Base-by-base conservation (phyloP, 2,888 invertebrate species). In the Perizoma flavofasciatum region DNA sequence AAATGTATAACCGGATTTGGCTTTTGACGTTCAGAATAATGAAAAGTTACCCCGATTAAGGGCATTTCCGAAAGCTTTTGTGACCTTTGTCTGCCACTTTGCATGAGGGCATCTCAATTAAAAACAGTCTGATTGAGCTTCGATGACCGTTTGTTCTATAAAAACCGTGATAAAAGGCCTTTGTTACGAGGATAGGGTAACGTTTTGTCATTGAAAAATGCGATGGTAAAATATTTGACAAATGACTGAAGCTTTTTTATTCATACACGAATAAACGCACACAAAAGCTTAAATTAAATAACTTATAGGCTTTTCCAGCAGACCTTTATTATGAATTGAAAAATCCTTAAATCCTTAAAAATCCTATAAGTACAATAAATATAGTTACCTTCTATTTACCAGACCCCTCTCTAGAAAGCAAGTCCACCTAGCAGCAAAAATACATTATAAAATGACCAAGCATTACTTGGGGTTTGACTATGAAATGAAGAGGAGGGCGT, bases 71-170 rank as follows among this genome's bases (percentile, higher is more conserved):
- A 50, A 51, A 40, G 40, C 44, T 32, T 53, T 52, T 52, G 52
- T 58, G 52, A 39, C 33, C 8, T 22, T 52, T 34, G 35, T 51
- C 43, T n/a, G 22, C 22, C 43, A 33, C 52, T 53, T 54, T 61
- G 61, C 49, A 44, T 49, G 46, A n/a, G 44, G 49, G 33, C 39
- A 37, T 52, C 45, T 49, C 50, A 47, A 61, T 61, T 57, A 57
- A 61, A 49, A 61, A 33, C 39, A 32, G 32, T 53, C 46, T 50
- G 61, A 57, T 61, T 54, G 54, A 57, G 54, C 57, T 49, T 54
- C 61, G 54, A 57, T 61, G 57, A 44, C 46, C 43, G 57, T 52
- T 57, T 41, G 52, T 53, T 49, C 33, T 49, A 22, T 22, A 35
- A 10, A 51, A 50, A 50, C 41, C 4, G 41, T 9, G 43, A n/a